A percentile compares a stretch with the other conserved stretches of the same genome.
These are phyloP conservation scores for Drosophila asahinai DNA, from an alignment of 1,140 invertebrate genomes.

Conservation along the genomic window DNA sequence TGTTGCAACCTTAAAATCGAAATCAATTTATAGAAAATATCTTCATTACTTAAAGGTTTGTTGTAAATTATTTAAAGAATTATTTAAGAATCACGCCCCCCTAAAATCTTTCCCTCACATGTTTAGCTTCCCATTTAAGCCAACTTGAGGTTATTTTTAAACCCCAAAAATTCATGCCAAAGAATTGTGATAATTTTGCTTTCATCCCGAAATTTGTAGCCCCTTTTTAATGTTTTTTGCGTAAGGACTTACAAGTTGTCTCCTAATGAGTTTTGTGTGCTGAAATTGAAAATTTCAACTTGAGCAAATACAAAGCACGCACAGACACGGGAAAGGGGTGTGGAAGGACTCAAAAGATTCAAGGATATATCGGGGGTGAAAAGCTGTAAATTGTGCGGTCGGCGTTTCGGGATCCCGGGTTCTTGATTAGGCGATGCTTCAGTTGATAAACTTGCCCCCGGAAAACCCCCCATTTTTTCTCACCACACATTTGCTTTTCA, in stretches of 20 bases:
- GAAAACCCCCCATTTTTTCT: constrained; percentile 23
- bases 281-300: constrained; percentile 51
- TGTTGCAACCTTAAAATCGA: too few relatives aligned
- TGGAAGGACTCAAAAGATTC: not conserved
- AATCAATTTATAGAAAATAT: too few relatives aligned
- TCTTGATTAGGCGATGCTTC: constrained; percentile 81
- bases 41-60: too few relatives aligned
- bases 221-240: constrained; percentile 25
- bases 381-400: constrained; percentile 78
- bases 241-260: constrained; percentile 32
- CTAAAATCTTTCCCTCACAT: not conserved
- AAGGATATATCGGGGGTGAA: constrained; percentile 33
- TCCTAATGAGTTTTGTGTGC: constrained; percentile 51
- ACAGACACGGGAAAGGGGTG: not conserved
- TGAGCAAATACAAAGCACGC: constrained; percentile 40
- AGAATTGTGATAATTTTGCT: constrained; percentile 23
- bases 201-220: constrained; percentile 31
- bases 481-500: constrained; percentile 58
- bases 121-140: not conserved
- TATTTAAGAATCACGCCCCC: too few relatives aligned
- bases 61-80: not conserved
- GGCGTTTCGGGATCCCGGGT: constrained; percentile 67
- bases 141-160: constrained; percentile 9
- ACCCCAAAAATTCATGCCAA: constrained; percentile 19
- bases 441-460: constrained; percentile 73